Conservation (phyloP, 2,888 invertebrate species). For the Ephialtes manifestator region DNA sequence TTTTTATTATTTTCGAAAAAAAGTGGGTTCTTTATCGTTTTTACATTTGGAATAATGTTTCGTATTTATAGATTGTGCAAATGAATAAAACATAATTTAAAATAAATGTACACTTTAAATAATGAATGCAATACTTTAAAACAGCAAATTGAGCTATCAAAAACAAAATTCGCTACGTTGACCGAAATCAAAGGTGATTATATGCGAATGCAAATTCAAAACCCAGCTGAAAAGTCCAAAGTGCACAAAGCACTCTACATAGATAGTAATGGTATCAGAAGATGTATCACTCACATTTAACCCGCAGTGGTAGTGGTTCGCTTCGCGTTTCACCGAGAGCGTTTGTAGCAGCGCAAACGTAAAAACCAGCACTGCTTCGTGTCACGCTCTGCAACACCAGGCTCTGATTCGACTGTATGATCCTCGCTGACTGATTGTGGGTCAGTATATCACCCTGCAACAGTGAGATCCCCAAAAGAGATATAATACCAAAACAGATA, state of each 20-base stretch:
- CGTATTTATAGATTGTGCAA: background rate
- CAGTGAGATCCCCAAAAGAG: slow-evolving; percentile 64
- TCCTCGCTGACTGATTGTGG: slow-evolving; percentile 95
- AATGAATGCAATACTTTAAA: background rate
- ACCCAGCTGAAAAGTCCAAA: background rate
- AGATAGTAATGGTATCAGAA: slow-evolving; percentile 28
- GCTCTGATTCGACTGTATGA: slow-evolving; percentile 97
- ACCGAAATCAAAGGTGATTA: background rate
- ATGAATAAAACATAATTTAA: too few species aligned
- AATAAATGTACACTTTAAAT: background rate
- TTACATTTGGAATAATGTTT: background rate
- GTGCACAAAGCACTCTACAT: background rate
- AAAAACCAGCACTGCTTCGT: slow-evolving; percentile 93
- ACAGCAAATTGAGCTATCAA: background rate
- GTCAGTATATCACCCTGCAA: slow-evolving; percentile 92
- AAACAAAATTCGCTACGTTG: background rate
- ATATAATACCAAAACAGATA: slow-evolving; percentile 28
- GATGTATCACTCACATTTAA: slow-evolving; percentile 92
- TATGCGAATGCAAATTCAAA: background rate
- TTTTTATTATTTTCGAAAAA: background rate
- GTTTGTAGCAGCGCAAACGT: slow-evolving; percentile 96
- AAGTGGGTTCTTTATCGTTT: background rate
- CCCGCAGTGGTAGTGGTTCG: slow-evolving; percentile 93
- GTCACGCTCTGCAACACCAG: slow-evolving; percentile 96
- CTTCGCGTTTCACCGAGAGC: slow-evolving; percentile 95